Base-by-base conservation (phyloP, 2,797 vertebrate genomes). In the Syndactyla subalaris region DNA sequence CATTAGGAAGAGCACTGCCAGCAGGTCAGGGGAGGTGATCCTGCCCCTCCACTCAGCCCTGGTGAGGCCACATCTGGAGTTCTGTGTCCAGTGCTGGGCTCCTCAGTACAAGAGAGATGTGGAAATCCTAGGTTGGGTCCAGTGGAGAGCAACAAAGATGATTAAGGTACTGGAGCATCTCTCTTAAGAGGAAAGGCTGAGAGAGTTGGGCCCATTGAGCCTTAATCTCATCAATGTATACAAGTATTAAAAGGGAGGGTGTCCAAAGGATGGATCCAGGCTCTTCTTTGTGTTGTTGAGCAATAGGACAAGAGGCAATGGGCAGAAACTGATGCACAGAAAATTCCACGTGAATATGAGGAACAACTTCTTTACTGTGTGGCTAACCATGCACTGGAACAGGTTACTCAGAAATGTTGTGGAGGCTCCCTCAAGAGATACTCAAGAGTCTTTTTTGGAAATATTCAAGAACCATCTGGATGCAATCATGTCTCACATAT, bases 361-460 rank as follows among this genome's bases (percentile, higher is more conserved):
- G 21, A 32, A 3, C 34, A 74, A 9, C 3, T 52, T 7, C n/a
- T 21, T 15, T 30, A 2, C 1, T 38, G 12, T 23, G 19, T 1
- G 0, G 10, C 10, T 72, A 52, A 58, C 38, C 0, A 4, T 49
- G 23, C 7, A 9, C 23, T 41, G 29, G 14, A 61, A 54, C 24
- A 73, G 9, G 21, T 26, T 59, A 16, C 24, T n/a, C 13, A 21
- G 68, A 38, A 18, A 46, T 14, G 14, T 6, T 26, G 20, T 59
- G 46, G 38, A 46, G 5, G 10, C n/a, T 80, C 24, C 38, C 46
- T 59, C 39, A 34, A 54, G 52, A 54, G 52, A 32, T 19, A 32
- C 30, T 54, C 30, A 54, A 54, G 51, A 30, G 52, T 32, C 18
- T 54, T 11, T 54, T 30, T 1, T 15, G 24, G 21, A 73, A 38